These are phyloP conservation scores for Sylvilagus bachmani DNA, from an alignment of 2,113 vertebrate genomes.

Conservation along the genomic window DNA sequence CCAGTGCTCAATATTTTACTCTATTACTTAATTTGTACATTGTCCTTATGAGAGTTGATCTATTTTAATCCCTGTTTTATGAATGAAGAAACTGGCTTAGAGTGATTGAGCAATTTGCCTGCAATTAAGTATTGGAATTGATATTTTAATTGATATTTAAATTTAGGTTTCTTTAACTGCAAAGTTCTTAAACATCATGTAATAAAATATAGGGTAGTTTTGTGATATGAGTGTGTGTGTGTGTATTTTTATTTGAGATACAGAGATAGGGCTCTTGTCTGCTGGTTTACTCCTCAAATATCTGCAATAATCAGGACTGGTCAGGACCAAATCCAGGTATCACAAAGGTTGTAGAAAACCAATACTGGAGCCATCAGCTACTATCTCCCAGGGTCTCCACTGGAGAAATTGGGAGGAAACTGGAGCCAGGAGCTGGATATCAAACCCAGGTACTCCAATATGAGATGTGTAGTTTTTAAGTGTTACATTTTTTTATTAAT, in stretches of 20 bases:
- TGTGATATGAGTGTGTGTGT: too few species aligned
- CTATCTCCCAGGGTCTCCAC: too few species aligned
- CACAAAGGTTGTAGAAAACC: too few species aligned
- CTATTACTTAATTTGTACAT: background rate
- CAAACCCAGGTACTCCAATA: background rate
- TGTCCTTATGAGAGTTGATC: background rate
- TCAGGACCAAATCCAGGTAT: too few species aligned
- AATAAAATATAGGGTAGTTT: background rate
- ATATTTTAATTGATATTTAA: conserved; percentile 17
- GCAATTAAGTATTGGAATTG: background rate
- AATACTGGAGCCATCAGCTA: too few species aligned
- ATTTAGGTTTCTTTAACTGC: background rate
- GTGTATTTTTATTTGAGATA: too few species aligned
- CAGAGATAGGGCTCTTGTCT: too few species aligned
- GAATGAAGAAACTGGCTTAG: conserved; percentile 21
- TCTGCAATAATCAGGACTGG: too few species aligned
- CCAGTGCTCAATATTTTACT: background rate
- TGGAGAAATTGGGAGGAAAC: too few species aligned
- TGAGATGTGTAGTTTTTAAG: conserved; percentile 11
- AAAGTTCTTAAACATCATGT: background rate
- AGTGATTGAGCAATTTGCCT: background rate
- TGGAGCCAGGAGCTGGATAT: too few species aligned
- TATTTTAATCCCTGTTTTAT: background rate
- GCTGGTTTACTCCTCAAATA: too few species aligned
- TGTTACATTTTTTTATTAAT: conserved; percentile 36